Conservation (phyloP, 2,888 invertebrate species). For the Drosophila basisetae region DNA sequence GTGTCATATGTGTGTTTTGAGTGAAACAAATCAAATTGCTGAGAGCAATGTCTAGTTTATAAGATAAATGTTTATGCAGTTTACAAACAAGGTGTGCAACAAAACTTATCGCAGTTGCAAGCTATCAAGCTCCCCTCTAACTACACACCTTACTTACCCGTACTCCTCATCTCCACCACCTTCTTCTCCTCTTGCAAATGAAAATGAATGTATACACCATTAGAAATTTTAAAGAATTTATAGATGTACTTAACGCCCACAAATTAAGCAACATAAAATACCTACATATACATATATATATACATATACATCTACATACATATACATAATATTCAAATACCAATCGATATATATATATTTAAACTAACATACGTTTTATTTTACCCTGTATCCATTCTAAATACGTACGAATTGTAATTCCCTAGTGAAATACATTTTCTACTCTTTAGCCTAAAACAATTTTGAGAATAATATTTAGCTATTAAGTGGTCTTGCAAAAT, state of each 20-base stretch:
- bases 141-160: neutral
- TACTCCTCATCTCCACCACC: neutral
- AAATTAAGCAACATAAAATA: slow-evolving; percentile 35
- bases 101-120: slow-evolving; percentile 24
- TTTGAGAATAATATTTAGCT: neutral
- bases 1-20: slow-evolving; percentile 9
- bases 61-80: slow-evolving; percentile 76
- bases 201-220: slow-evolving; percentile 73
- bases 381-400: neutral
- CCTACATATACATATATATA: slow-evolving; percentile 35
- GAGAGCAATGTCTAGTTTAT: slow-evolving; percentile 65
- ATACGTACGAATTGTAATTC: neutral
- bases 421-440: neutral
- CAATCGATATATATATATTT: slow-evolving; percentile 26
- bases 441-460: neutral
- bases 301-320: slow-evolving; percentile 7
- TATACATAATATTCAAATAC: slow-evolving; percentile 15
- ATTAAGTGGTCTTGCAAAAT: neutral
- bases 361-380: slow-evolving; percentile 5
- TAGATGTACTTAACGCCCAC: slow-evolving; percentile 70
- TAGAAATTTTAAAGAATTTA: slow-evolving; percentile 76
- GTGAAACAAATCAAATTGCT: slow-evolving; percentile 51
- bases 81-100: slow-evolving; percentile 48
- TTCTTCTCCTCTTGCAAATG: neutral
- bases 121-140: neutral